phyloP scores from a whole-genome alignment of 2,888 invertebrate genomes.

The Metacarcinus magister region DNA sequence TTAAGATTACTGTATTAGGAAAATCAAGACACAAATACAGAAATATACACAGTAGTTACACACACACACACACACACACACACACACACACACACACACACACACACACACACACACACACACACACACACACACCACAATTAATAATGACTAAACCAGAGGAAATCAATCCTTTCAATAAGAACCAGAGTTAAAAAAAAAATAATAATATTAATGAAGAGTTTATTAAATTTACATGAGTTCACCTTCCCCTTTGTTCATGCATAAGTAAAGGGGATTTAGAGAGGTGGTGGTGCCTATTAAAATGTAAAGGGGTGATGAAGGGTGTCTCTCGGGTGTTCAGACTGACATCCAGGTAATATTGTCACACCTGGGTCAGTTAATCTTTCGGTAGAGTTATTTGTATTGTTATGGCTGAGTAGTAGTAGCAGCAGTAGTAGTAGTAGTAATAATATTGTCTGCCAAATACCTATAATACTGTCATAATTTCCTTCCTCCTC shows the following conservation, averaged over 20 bases:
- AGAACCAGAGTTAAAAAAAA: neutral
- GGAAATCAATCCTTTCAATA: neutral
- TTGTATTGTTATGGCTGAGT: neutral
- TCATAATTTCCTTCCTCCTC: neutral
- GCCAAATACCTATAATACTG: neutral
- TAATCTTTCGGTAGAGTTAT: neutral
- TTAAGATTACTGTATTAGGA: too few species aligned
- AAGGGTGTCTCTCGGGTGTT: neutral
- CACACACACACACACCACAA: neutral
- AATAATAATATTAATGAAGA: neutral
- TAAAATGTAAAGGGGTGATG: neutral
- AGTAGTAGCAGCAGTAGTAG: neutral
- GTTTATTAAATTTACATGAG: neutral
- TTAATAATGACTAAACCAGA: neutral
- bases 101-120: constrained; percentile 57
- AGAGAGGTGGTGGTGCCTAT: neutral
- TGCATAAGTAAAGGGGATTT: neutral
- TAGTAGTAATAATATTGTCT: neutral
- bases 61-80: constrained; percentile 51
- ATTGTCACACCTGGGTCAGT: neutral
- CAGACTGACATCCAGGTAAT: neutral
- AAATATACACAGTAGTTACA: neutral
- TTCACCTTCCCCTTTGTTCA: neutral
- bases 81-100: constrained; percentile 50
- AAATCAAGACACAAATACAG: neutral